Evolutionary conservation across 2,797 vertebrate genomes (phyloP), one percentile per base, ranked within the genome.

Genomic region (Artibeus jamaicensis): DNA sequence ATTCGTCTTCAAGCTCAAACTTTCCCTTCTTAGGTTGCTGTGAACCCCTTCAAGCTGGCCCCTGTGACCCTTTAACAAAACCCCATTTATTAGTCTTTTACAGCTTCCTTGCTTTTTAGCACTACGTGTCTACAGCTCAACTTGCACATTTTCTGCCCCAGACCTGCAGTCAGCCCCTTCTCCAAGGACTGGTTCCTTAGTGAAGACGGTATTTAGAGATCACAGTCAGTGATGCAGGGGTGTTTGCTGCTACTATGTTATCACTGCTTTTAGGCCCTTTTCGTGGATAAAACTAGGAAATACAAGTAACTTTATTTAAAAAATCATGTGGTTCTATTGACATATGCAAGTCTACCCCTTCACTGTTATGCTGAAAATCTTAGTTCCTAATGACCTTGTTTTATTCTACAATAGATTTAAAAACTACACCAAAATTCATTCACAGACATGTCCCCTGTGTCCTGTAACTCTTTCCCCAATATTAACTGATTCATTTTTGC

Each of bases 381-480:
- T 87, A 67, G n/a, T 62, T 71, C 78, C 15, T 76, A 62, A 79
- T 46, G 2, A 94, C 8, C 26, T 34, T 70, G 55, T 55, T 82
- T 68, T 84, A 76, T 62, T 21, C 70, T 83, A 59, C 6, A 67
- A 48, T 26, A 81, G 34, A 78, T 12, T 84, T 22, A 89, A 89
- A 92, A 95, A 86, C 42, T 89, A 42, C 55, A 85, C 22, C 89
- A 77, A 94, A 90, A 62, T 73, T 90, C 39, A 78, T 68, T 90
- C 18, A 76, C 3, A 76, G 57, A 74, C 9, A 14, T 42, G 14
- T 67, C 21, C 32, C 29, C 22, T 73, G 11, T n/a, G 89, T 81
- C 46, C 34, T 85, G 10, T 68, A 59, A 74, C 59, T 89, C n/a
- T 93, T 34, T 68, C 10, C 29, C 9, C n/a, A 12, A n/a, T 76